Evolutionary conservation across 2,888 invertebrate species (phyloP).

Genomic region (Leucoma salicis): DNA sequence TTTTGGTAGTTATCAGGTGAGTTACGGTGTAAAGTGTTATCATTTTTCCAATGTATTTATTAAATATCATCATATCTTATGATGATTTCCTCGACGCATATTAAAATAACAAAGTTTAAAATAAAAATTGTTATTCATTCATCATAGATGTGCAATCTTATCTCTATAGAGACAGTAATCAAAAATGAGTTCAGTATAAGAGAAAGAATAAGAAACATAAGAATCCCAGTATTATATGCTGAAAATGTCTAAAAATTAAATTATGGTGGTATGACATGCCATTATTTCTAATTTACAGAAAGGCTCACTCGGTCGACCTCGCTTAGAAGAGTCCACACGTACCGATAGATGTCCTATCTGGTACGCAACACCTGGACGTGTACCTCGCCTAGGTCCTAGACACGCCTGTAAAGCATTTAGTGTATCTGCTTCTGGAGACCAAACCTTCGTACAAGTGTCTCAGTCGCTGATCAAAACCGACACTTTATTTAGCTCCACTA

Average conservation of each 20-base stretch:
- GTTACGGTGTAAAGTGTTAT: background rate
- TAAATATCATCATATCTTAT: no score
- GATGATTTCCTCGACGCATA: no score
- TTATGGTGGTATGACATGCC: no score
- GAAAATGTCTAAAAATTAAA: no score
- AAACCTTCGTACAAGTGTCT: slow-evolving; percentile 95
- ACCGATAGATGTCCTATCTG: slow-evolving; percentile 82
- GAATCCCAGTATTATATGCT: no score
- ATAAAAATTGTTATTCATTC: no score
- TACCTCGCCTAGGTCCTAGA: slow-evolving; percentile 91
- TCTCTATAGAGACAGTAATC: no score
- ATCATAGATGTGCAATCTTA: no score
- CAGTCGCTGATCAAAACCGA: slow-evolving; percentile 96
- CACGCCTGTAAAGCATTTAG: slow-evolving; percentile 95
- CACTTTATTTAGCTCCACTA: slow-evolving; percentile 92
- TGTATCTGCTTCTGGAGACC: slow-evolving; percentile 97
- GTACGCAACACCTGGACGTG: slow-evolving; percentile 88
- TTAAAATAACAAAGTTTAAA: no score
- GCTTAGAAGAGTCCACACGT: slow-evolving; percentile 56
- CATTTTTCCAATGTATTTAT: no score
- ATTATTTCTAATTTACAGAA: slow-evolving; percentile 58
- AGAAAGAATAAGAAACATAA: no score
- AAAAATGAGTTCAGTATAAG: no score
- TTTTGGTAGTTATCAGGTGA: slow-evolving; percentile 92
- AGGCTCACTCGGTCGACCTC: slow-evolving; percentile 81